Evolutionary conservation across 2,888 invertebrate species (phyloP).

Genomic region (Drosophila neonasuta): DNA sequence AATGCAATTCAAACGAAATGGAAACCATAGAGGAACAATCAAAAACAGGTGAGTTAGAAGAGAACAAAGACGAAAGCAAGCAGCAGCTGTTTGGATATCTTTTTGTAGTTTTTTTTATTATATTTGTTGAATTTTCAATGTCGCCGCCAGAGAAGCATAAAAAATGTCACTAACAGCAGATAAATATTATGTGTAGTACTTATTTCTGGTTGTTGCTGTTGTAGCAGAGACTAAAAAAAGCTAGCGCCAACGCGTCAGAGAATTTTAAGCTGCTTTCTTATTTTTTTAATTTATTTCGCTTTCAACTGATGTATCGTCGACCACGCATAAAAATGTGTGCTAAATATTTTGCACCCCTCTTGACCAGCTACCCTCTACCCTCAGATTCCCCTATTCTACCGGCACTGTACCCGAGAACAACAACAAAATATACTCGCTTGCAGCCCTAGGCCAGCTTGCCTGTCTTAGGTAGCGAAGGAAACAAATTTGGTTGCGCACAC

Average conservation of each 20-base stretch:
- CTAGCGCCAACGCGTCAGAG: constrained; percentile 53
- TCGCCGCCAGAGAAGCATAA: constrained; percentile 51
- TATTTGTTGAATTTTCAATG: constrained; percentile 63
- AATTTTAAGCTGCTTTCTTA: constrained; percentile 62
- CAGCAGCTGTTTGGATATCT: constrained; percentile 40
- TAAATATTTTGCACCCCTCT: constrained; percentile 41
- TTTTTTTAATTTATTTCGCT: constrained; percentile 57
- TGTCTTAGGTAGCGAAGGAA: constrained; percentile 36
- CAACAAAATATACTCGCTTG: constrained; percentile 26
- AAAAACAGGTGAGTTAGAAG: constrained; percentile 76
- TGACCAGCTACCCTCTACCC: not conserved
- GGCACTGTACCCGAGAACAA: constrained; percentile 62
- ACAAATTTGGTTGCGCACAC: constrained; percentile 33
- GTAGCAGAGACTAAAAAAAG: constrained; percentile 49
- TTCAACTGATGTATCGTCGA: constrained; percentile 53
- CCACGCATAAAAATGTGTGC: constrained; percentile 33
- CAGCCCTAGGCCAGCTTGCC: constrained; percentile 25
- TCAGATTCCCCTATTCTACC: constrained; percentile 21
- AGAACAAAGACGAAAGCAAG: not conserved
- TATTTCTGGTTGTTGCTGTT: constrained; percentile 15
- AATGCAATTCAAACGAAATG: constrained; percentile 64
- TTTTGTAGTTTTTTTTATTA: constrained; percentile 6
- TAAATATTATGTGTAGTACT: constrained; percentile 48
- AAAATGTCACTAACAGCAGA: constrained; percentile 70
- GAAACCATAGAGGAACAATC: constrained; percentile 81